Percentiles rank a stretch among this genome's conserved stretches.
These are phyloP conservation scores for Dascyllus trimaculatus DNA, from an alignment of 2,113 vertebrate genomes.

Conservation along the genomic window DNA sequence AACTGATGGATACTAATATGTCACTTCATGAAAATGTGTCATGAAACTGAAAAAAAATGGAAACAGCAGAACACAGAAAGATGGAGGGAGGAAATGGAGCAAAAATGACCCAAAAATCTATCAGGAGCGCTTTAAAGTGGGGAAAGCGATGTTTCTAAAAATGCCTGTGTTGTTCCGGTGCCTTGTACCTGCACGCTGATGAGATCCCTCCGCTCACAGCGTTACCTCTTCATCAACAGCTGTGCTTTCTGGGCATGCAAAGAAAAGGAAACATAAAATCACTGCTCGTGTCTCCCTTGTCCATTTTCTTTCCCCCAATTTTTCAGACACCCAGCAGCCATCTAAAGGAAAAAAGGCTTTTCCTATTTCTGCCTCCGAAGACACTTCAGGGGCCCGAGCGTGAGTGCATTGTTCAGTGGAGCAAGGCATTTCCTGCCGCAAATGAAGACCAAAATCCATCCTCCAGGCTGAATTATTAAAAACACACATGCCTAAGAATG, in stretches of 20 bases:
- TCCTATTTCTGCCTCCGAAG: constrained; percentile 51
- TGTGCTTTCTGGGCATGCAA: constrained; percentile 30
- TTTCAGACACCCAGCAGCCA: constrained; percentile 35
- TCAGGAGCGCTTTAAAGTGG: constrained; percentile 27
- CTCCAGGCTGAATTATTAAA: constrained; percentile 79
- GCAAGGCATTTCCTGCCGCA: constrained; percentile 70
- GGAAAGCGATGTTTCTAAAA: constrained; percentile 41
- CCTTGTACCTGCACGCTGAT: constrained; percentile 18
- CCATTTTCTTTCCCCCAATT: constrained; percentile 32
- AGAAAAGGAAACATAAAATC: constrained; percentile 54
- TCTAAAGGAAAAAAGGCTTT: constrained; percentile 45
- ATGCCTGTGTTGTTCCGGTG: constrained; percentile 38
- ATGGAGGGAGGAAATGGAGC: constrained; percentile 59
- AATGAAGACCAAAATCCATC: constrained; percentile 77
- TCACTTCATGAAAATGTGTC: constrained; percentile 69
- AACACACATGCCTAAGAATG: constrained; percentile 50
- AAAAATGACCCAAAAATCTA: constrained; percentile 56
- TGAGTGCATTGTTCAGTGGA: constrained; percentile 75
- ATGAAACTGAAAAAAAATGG: constrained; percentile 45
- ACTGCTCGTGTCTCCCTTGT: constrained; percentile 32
- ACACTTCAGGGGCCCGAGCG: constrained; percentile 44
- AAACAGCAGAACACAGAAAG: constrained; percentile 31
- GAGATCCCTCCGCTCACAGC: constrained; percentile 8
- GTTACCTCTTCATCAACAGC: constrained; percentile 23
- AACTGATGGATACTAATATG: constrained; percentile 76